Evolutionary conservation across 2,888 invertebrate species (phyloP).

Genomic region (Acanthopleura granulata): DNA sequence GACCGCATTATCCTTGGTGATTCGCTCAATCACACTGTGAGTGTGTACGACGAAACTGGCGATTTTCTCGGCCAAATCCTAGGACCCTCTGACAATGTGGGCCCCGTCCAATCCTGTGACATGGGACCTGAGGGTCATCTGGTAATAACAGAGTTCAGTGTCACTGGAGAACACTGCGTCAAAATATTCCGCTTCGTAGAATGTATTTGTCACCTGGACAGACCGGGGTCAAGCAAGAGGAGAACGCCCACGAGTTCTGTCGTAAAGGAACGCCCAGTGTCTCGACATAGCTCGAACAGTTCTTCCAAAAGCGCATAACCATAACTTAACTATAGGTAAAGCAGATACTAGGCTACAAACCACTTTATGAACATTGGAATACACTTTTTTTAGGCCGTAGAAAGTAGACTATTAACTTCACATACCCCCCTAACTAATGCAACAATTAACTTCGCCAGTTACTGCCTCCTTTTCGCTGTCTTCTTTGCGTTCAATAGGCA

Average conservation of each 20-base stretch:
- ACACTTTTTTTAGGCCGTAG: too few relatives aligned
- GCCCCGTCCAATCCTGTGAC: slow-evolving; percentile 53
- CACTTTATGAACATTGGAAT: too few relatives aligned
- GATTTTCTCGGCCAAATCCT: slow-evolving; percentile 48
- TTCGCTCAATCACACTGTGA: slow-evolving; percentile 57
- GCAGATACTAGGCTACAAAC: too few relatives aligned
- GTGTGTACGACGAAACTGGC: slow-evolving; percentile 58
- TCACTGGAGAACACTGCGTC: slow-evolving; percentile 57
- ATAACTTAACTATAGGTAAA: too few relatives aligned
- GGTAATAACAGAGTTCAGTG: slow-evolving; percentile 54
- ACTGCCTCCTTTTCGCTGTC: too few relatives aligned
- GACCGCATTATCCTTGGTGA: slow-evolving; percentile 60
- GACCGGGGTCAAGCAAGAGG: slow-evolving; percentile 52
- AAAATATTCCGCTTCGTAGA: slow-evolving; percentile 62
- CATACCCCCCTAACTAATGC: too few relatives aligned
- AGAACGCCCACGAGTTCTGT: slow-evolving; percentile 37
- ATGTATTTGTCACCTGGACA: slow-evolving; percentile 54
- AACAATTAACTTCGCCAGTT: too few relatives aligned
- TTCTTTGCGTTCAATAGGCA: too few relatives aligned
- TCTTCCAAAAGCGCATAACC: too few relatives aligned
- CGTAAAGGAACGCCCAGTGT: not conserved
- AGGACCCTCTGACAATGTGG: slow-evolving; percentile 57
- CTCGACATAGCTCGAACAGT: too few relatives aligned
- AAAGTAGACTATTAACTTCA: too few relatives aligned
- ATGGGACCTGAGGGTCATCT: slow-evolving; percentile 65